Evolutionary conservation across 2,797 vertebrate species (phyloP), one percentile per base, ranked within the genome.

Genomic region (Vespertilio murinus): DNA sequence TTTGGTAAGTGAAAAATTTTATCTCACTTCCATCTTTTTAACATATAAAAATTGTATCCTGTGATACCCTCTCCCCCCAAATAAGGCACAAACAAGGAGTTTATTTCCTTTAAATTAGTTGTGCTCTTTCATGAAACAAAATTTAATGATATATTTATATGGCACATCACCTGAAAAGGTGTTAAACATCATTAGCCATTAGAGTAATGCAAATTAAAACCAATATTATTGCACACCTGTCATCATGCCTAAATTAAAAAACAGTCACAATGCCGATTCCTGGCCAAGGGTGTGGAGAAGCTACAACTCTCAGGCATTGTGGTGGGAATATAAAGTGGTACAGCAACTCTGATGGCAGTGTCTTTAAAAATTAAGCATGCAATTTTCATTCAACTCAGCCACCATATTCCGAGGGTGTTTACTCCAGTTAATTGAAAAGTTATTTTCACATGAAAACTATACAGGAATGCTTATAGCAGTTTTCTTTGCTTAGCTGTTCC

Each of bases 211-310:
- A 89, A 33, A 45, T 65, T 54, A 80, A 67, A 92, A 59, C 16
- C 40, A 54, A 0, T 35, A 40, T 61, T 47, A 38, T 54, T 42
- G 9, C 65, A 45, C 11, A 38, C 98, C 98, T 5, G 97, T 99
- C 54, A 14, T 59, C 23, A 30, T n/a, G 49, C 30, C 47, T 77
- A 52, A 90, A 33, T 22, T 75, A 98, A 99, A 99, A 97, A 40
- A 11, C 33, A 49, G 20, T 59, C 42, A 45, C 54, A 69, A 0
- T 61, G 65, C 25, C 11, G 40, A 9, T 1, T 42, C 28, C 42
- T 23, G 30, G 22, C 13, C 6, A 9, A 22, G 25, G 28, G n/a
- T 40, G n/a, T 11, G 9, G 10, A 70, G 18, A 12, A 54, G 33
- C 40, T 25, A 3, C 8, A 8, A 54, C 47, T 71, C n/a, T 54